Evolutionary conservation across 2,797 vertebrate genomes (phyloP).

Genomic region (Oreochromis mossambicus): DNA sequence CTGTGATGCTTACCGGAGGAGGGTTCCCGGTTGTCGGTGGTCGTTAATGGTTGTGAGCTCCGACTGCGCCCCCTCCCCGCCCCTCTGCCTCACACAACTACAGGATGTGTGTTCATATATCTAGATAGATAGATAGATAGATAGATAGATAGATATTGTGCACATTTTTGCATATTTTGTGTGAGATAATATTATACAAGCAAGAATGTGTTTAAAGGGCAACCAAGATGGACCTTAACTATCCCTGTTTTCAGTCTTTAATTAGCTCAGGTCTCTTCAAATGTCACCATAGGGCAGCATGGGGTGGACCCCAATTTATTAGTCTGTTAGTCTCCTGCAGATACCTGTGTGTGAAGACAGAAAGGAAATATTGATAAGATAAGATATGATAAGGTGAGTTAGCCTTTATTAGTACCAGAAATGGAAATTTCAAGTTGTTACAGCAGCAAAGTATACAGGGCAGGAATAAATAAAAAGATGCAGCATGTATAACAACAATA

Average conservation of each 20-base stretch:
- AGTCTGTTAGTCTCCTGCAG: background rate
- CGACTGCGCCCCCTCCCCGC: slow-evolving; percentile 52
- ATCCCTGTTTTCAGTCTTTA: background rate
- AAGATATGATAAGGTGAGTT: background rate
- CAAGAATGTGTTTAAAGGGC: background rate
- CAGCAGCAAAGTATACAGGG: background rate
- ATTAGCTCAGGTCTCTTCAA: background rate
- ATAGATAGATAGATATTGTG: no score
- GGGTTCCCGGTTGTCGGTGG: slow-evolving; percentile 56
- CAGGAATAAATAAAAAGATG: background rate
- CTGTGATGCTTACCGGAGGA: slow-evolving; percentile 41
- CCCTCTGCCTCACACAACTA: slow-evolving; percentile 35
- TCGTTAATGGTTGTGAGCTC: slow-evolving; percentile 59
- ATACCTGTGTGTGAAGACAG: background rate
- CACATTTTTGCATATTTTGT: background rate
- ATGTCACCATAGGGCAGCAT: background rate
- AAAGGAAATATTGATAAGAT: background rate
- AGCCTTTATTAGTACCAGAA: background rate
- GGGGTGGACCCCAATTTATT: background rate
- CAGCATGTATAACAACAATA: background rate
- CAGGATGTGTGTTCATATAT: background rate
- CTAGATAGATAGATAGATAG: fast-evolving
- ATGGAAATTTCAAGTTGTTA: background rate
- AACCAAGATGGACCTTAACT: background rate
- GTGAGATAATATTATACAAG: no score